Percentiles rank a stretch among this genome's conserved stretches.
These are phyloP conservation scores for Azorinus chamasolen DNA, from an alignment of 2,888 invertebrate species.

Conservation along the genomic window DNA sequence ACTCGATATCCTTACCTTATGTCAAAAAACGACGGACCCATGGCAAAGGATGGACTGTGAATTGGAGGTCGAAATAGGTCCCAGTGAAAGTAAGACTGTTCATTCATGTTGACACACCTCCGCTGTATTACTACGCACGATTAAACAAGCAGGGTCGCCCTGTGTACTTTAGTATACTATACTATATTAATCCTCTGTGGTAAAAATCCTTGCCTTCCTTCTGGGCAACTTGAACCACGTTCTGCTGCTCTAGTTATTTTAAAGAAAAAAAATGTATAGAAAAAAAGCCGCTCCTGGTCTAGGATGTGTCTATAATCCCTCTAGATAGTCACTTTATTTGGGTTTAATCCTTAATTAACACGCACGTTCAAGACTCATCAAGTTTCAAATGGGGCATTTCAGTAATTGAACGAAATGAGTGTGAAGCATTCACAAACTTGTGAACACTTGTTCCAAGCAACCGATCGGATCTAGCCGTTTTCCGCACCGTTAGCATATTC, in stretches of 20 bases:
- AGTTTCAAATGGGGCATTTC: constrained; percentile 22
- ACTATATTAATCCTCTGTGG: not conserved
- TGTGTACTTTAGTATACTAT: not conserved
- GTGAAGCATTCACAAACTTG: constrained; percentile 10
- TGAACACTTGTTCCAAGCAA: constrained; percentile 14
- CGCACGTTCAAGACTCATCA: constrained; percentile 7
- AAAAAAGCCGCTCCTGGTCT: no score
- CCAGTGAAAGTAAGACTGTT: constrained; percentile 82
- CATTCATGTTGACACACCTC: constrained; percentile 71
- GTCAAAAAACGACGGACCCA: constrained; percentile 80
- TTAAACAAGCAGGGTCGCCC: constrained; percentile 2
- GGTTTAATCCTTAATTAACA: no score
- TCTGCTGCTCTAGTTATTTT: no score
- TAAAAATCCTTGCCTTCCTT: no score
- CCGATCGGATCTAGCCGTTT: constrained; percentile 14
- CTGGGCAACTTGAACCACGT: no score
- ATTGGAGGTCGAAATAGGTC: constrained; percentile 80
- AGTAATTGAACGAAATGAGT: constrained; percentile 13
- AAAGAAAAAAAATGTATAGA: no score
- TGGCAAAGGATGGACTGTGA: constrained; percentile 78
- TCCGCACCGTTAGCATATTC: constrained; percentile 31
- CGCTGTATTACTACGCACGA: constrained; percentile 8
- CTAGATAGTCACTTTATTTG: not conserved
- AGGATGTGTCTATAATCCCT: not conserved
- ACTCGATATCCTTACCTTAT: constrained; percentile 81